phyloP scores from a whole-genome alignment of 2,797 vertebrate genomes.

The Oceanodroma leucorhoa region DNA sequence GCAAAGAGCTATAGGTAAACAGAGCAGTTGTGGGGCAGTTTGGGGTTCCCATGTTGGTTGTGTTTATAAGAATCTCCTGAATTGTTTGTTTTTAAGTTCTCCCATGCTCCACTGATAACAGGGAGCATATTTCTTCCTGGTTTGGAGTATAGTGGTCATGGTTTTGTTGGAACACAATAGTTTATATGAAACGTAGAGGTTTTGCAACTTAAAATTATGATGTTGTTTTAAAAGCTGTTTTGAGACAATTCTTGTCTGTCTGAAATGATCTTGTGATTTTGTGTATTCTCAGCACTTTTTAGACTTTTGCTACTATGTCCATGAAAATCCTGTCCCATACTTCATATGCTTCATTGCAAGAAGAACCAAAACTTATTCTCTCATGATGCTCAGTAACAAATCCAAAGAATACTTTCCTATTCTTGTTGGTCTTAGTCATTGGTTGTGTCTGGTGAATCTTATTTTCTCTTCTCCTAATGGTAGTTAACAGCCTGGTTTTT shows the following conservation, averaged over 20 bases:
- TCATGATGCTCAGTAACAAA: neutral
- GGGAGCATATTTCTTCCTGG: neutral
- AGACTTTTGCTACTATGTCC: neutral
- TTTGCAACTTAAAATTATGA: neutral
- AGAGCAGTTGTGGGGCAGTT: neutral
- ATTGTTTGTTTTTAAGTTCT: conserved; percentile 46
- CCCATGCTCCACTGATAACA: conserved; percentile 29
- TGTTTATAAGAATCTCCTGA: conserved; percentile 7
- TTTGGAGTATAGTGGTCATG: neutral
- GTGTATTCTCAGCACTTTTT: neutral
- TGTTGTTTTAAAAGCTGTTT: neutral
- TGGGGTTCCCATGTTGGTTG: neutral
- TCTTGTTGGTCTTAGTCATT: neutral
- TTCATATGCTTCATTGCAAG: neutral
- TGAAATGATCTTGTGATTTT: neutral
- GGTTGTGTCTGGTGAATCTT: neutral
- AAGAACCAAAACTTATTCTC: neutral
- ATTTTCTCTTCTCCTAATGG: neutral
- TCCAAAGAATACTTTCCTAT: neutral
- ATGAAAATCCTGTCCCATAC: neutral
- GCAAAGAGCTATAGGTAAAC: neutral
- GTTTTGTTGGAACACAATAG: neutral
- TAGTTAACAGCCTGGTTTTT: neutral
- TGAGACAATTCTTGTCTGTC: neutral
- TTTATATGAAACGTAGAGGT: neutral